Percentiles rank a stretch among this genome's conserved stretches.
These are phyloP conservation scores for Synanthedon tipuliformis DNA, from an alignment of 2,888 invertebrate species.

Conservation along the genomic window DNA sequence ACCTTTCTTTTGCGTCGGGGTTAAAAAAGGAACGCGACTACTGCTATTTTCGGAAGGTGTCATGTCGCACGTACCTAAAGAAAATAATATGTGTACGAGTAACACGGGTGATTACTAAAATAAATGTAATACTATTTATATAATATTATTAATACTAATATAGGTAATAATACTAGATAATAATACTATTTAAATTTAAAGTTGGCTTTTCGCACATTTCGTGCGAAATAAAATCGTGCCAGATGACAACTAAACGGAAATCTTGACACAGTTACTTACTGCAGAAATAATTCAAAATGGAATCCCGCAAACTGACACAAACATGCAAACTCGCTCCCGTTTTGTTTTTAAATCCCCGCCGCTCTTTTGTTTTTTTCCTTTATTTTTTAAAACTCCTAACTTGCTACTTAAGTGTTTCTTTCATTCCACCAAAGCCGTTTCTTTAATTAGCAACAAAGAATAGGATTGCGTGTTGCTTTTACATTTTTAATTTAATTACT, in stretches of 20 bases:
- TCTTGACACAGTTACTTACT: background rate
- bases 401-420: constrained; percentile 63
- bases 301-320: constrained; percentile 47
- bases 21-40: too few species aligned
- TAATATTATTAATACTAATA: too few species aligned
- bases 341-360: constrained; percentile 50
- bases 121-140: too few species aligned
- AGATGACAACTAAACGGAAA: background rate
- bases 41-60: too few species aligned
- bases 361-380: constrained; percentile 23
- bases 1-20: too few species aligned
- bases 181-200: background rate
- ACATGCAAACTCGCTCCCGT: constrained; percentile 56
- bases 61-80: too few species aligned
- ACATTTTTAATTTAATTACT: constrained; percentile 65
- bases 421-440: constrained; percentile 53
- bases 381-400: constrained; percentile 53
- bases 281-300: constrained; percentile 41
- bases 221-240: too few species aligned
- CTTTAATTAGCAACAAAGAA: constrained; percentile 67
- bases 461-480: constrained; percentile 61
- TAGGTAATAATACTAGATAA: background rate
- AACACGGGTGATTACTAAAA: too few species aligned
- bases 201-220: too few species aligned
- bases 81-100: too few species aligned